Base-by-base conservation (phyloP, 2,888 invertebrate species). In the Pollenia amentaria region DNA sequence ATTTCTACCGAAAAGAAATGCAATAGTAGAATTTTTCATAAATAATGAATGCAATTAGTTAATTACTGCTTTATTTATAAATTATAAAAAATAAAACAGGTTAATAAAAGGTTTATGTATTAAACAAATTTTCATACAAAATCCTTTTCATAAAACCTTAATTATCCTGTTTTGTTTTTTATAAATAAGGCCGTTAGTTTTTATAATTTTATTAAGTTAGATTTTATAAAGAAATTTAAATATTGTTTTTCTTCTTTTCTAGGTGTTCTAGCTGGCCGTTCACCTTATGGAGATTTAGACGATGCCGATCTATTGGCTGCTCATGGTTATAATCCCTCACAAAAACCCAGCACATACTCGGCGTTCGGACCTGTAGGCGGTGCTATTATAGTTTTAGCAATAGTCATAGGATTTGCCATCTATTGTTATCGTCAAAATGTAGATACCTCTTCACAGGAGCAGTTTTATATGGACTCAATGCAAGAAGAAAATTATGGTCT, bases 351-450 rank as follows among this genome's bases (percentile, higher is more conserved):
- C 38, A 94, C 95, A 7, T 96, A 95, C 92, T 95, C 97, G 0
- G 97, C 97, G 0, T 96, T 98, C 44, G 97, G 98, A 0, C 97
- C 98, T 0, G 96, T 98, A 57, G 96, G 97, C 11, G 98, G 97
- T 8, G 97, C 97, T 69, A 96, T 98, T 84, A 95, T 98, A 84
- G 97, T 97, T 16, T 95, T 97, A 75, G 96, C 97, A 90, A 94
- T 98, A 89, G 95, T 98, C 11, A 94, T 98, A 88, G 97, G 97
- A 0, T 95, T 98, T 76, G 96, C 96, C 11, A 96, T 97, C 86
- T 97, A 98, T 92, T 98, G 98, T 92, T 97, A 97, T 91, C 95
- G 97, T 46, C 96, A 96, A 89, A 96, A 95, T 90, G 86, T 92
- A 51, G 93, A 93, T 46, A 82, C 89, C 4, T 91, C 91, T 69